Conservation (phyloP, 2,888 invertebrate genomes). For the Lasioglossum pauxillum region DNA sequence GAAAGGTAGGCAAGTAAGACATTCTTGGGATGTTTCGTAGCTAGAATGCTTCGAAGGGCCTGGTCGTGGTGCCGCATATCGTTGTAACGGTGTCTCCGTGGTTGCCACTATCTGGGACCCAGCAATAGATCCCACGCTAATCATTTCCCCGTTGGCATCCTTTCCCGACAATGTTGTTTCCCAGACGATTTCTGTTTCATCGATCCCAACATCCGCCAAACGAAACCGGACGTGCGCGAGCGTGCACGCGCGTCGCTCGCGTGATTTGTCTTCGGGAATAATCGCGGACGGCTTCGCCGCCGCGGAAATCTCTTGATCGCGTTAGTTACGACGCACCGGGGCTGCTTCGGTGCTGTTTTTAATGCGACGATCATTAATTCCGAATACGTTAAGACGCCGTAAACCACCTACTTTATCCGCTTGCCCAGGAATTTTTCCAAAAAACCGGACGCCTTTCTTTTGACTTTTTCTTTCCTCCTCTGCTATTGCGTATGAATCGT, state of each 20-base stretch:
- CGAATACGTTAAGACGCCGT: neutral
- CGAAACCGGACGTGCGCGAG: slow-evolving; percentile 35
- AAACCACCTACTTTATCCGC: slow-evolving; percentile 3
- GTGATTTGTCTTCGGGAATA: slow-evolving; percentile 60
- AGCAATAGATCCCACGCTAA: slow-evolving; percentile 81
- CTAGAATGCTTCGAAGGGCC: slow-evolving; percentile 76
- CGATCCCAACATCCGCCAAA: slow-evolving; percentile 13
- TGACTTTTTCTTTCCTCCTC: neutral
- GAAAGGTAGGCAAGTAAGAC: slow-evolving; percentile 73
- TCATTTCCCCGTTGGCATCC: slow-evolving; percentile 74
- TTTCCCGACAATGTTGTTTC: slow-evolving; percentile 67
- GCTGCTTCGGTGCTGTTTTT: neutral
- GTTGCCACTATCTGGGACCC: slow-evolving; percentile 55
- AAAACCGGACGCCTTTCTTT: neutral
- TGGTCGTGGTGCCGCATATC: slow-evolving; percentile 71
- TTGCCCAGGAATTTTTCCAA: neutral
- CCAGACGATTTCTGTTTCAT: slow-evolving; percentile 63
- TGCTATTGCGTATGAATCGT: neutral
- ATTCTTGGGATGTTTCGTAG: slow-evolving; percentile 79
- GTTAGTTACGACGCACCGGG: slow-evolving; percentile 38
- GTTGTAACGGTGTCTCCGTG: slow-evolving; percentile 79
- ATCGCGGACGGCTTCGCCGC: slow-evolving; percentile 44
- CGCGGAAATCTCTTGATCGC: slow-evolving; percentile 43
- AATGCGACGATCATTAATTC: slow-evolving; percentile 6
- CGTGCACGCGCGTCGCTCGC: slow-evolving; percentile 20